Base-by-base conservation (phyloP, 2,888 invertebrate genomes). In the Hypercompe scribonia region DNA sequence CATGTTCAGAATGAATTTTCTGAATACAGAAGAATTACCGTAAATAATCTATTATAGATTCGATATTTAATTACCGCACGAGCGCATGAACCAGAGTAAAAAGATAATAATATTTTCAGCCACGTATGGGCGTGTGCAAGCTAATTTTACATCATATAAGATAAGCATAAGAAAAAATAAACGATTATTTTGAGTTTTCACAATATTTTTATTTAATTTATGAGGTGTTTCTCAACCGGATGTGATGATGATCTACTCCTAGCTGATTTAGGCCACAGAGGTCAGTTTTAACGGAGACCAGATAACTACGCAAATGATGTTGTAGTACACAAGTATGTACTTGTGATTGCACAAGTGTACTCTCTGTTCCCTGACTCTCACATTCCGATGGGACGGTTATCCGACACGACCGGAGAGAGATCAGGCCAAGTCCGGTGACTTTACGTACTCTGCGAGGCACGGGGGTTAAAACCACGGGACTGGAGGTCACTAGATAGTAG, bases 31-130 rank as follows among this genome's bases (percentile, higher is more conserved):
- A 88, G 90, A 89, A 93, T 92, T 93, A 92, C 87, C 89, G 87
- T 82, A 94, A 93, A 93, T 93, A 94, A 92, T 91, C 92, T 92
- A 93, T 93, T 92, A 94, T 91, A 88, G 90, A 89, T 89, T 92
- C 84, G 76, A 84, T 84, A 86, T 83, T 83, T 87, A 86, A 90
- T 89, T 88, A 87, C 82, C 78, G 84, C 86, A 86, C 88, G 86
- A 87, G 82, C 78, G 84, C 86, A 86, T 88, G 86, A 83, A 82
- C 86, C 83, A 87, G 87, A 87, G 87, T 88, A 89, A 85, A 87
- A 89, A 91, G 93, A 94, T 94, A 93, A 92, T 80, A 88, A 50
- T 50, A 24, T 90, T 86, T 87, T 86, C 84, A 84, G 85, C 85
- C 83, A 81, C 81, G 73, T 78, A 81, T 81, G 84, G 84, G 81